Percentiles rank a stretch among this genome's conserved stretches.
These are phyloP conservation scores for Trididemnum clinides DNA, from an alignment of 23 tunicate species.

Conservation along the genomic window DNA sequence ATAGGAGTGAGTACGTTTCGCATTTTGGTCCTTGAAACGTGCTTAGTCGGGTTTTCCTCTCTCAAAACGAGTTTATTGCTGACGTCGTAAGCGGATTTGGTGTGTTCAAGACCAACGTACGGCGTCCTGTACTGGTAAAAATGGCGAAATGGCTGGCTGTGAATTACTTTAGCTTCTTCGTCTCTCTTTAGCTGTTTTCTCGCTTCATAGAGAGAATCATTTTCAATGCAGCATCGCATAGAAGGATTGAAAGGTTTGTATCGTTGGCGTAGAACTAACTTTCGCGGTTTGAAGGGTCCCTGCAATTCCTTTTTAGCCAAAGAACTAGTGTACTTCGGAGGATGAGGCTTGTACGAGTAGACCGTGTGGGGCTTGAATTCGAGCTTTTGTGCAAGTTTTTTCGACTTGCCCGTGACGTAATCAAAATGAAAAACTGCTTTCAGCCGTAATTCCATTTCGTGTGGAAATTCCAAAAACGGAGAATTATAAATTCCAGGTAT, in stretches of 20 bases:
- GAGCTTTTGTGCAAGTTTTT: neutral
- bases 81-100: conserved; percentile 28
- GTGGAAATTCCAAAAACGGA: conserved; percentile 44
- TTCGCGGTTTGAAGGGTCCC: conserved; percentile 65
- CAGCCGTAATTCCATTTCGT: conserved; percentile 52
- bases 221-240: conserved; percentile 35
- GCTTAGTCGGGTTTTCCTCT: conserved; percentile 41
- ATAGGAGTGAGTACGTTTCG: conserved; percentile 81
- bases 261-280: conserved; percentile 29
- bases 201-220: conserved; percentile 6
- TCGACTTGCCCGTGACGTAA: neutral
- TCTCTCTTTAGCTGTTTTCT: conserved; percentile 30
- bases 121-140: neutral
- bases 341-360: conserved; percentile 3
- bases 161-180: conserved; percentile 44
- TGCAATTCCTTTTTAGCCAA: neutral
- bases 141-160: conserved; percentile 31
- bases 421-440: conserved; percentile 42
- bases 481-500: conserved; percentile 66
- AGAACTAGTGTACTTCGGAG: conserved; percentile 13
- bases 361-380: neutral
- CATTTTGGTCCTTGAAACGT: conserved; percentile 48
- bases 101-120: conserved; percentile 52
- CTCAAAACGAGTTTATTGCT: conserved; percentile 36
- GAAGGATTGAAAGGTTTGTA: conserved; percentile 42